Evolutionary conservation across 1,140 invertebrate species (phyloP).

Genomic region (Spodoptera litura): DNA sequence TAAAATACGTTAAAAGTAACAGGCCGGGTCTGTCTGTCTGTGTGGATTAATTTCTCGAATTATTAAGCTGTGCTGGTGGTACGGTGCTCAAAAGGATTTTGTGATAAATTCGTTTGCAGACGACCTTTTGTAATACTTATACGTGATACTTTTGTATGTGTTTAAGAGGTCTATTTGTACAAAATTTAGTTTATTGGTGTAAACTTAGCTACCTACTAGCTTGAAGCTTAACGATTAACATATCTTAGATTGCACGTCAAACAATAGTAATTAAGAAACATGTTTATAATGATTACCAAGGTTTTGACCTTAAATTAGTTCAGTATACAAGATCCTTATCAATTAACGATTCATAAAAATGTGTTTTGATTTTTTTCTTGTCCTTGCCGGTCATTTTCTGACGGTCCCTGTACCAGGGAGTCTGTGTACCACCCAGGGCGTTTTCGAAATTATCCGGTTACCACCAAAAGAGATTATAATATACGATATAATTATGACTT

Average conservation of each 20-base stretch:
- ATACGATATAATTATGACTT: slow-evolving; percentile 40
- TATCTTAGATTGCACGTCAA: too few relatives aligned
- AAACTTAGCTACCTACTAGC: too few relatives aligned
- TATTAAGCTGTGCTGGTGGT: slow-evolving; percentile 21
- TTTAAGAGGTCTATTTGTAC: too few relatives aligned
- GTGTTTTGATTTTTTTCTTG: neutral
- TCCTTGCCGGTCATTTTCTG: neutral
- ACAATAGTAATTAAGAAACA: too few relatives aligned
- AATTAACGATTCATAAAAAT: neutral
- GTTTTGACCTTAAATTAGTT: neutral
- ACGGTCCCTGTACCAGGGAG: neutral
- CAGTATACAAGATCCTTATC: neutral
- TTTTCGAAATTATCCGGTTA: slow-evolving; percentile 9
- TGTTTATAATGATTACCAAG: too few relatives aligned
- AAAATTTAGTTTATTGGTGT: too few relatives aligned
- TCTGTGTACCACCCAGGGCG: slow-evolving; percentile 31
- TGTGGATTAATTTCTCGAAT: slow-evolving; percentile 23
- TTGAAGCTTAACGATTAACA: too few relatives aligned
- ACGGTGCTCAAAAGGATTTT: neutral
- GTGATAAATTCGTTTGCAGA: slow-evolving; percentile 16
- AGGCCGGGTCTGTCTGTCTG: slow-evolving; percentile 12
- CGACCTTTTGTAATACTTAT: too few relatives aligned
- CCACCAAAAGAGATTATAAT: slow-evolving; percentile 10
- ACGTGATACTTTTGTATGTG: too few relatives aligned
- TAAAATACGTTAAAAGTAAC: neutral